Evolutionary conservation across 2,888 invertebrate species (phyloP), one percentile per base, ranked within the genome.

Genomic region (Hofmannophila pseudospretella): DNA sequence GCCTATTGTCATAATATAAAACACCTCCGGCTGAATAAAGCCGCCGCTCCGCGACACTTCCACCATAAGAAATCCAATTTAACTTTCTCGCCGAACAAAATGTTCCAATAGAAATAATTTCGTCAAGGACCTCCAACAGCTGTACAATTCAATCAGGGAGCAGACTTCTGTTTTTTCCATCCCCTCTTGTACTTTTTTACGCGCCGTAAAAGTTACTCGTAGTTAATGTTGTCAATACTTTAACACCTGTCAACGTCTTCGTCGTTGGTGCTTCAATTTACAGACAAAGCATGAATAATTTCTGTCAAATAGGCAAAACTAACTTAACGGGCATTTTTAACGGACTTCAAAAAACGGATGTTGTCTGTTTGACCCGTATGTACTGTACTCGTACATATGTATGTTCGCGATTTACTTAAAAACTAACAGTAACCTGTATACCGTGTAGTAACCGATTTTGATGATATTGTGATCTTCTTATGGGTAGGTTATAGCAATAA

Each of bases 31-130:
- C 61, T 57, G 71, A 69, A 78, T 75, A 77, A 75, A 77, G 52
- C 60, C 65, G 56, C 72, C 71, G 67, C 69, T 63, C 51, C 20
- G 19, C 34, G 58, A 66, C 74, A 72, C 73, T 76, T 72, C 64
- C 71, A 72, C 79, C 77, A 78, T 82, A 82, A 82, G 80, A 84
- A 82, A 84, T 82, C 78, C 80, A 84, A 82, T 82, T 84, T 82
- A 84, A 84, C 84, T 82, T 84, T 76, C 76, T 74, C 81, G 66
- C 70, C 69, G 80, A 74, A 79, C 81, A 78, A 77, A 81, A 81
- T 81, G 80, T 72, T 80, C 72, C 80, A 76, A 79, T 82, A 79
- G 79, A 84, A 81, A 84, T 82, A 82, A 84, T 84, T 82, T 77
- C 73, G 77, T 79, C 78, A 80, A 82, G 77, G 74, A 75, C 71